A percentile compares a stretch with the other conserved stretches of the same genome.
Conservation (phyloP, 2,888 invertebrate genomes). For the Chorisops tibialis region DNA sequence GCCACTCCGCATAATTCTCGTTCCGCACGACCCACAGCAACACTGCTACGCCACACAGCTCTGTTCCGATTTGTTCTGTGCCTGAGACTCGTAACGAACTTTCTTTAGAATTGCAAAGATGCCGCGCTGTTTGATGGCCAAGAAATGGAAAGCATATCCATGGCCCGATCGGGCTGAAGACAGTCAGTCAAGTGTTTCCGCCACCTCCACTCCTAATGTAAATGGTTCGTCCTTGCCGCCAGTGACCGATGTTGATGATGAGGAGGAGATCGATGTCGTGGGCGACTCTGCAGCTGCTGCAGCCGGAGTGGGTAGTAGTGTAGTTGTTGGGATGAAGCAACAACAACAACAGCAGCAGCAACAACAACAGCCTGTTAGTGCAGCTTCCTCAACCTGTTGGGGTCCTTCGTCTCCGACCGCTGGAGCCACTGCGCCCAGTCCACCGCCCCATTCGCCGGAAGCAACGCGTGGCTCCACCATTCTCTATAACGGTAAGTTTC, state of each 20-base stretch:
- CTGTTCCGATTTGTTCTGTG: conserved; percentile 9
- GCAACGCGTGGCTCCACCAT: conserved; percentile 67
- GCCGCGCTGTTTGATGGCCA: conserved; percentile 95
- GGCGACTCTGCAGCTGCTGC: conserved; percentile 57
- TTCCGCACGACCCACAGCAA: neutral
- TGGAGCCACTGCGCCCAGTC: conserved; percentile 72
- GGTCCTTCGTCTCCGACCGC: conserved; percentile 73
- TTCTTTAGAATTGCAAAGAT: conserved; percentile 55
- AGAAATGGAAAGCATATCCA: conserved; percentile 88
- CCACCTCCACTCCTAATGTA: conserved; percentile 39
- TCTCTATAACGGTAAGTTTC: conserved; percentile 70
- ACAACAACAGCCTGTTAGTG: conserved; percentile 37
- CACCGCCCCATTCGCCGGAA: conserved; percentile 63
- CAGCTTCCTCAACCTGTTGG: conserved; percentile 61
- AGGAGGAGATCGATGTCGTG: conserved; percentile 85
- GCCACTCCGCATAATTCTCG: conserved; percentile 1
- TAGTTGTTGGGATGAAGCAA: conserved; percentile 10
- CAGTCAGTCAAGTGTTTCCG: conserved; percentile 39
- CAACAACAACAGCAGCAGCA: conserved; percentile 32
- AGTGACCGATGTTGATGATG: conserved; percentile 58
- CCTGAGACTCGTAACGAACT: conserved; percentile 13
- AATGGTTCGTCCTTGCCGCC: neutral
- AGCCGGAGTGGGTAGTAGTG: neutral
- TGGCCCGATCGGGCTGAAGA: conserved; percentile 65
- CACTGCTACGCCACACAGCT: conserved; percentile 3